A percentile compares a stretch with the other conserved stretches of the same genome.
Evolutionary conservation across 2,888 invertebrate genomes (phyloP).

Genomic region (Galerucella calmariensis): DNA sequence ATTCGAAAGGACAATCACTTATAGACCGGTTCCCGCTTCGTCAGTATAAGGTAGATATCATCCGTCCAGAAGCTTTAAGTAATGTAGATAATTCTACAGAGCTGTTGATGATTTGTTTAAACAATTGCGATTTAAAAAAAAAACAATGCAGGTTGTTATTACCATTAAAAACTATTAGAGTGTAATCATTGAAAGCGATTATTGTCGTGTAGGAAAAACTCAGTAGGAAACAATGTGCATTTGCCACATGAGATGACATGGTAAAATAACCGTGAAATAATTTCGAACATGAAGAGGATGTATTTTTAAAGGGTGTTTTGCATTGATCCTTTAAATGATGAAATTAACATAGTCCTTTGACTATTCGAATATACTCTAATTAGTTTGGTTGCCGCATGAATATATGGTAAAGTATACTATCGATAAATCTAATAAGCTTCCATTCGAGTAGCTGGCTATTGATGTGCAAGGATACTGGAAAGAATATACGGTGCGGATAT

Average conservation of each 20-base stretch:
- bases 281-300: conserved; percentile 10
- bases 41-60: too few species aligned
- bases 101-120: too few species aligned
- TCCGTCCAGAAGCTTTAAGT: too few species aligned
- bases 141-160: too few species aligned
- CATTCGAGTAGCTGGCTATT: conserved; percentile 23
- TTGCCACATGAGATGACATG: conserved; percentile 29
- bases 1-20: too few species aligned
- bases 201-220: neutral
- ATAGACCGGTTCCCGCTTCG: too few species aligned
- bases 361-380: conserved; percentile 34
- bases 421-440: conserved; percentile 34
- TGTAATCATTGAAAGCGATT: neutral
- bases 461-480: conserved; percentile 18
- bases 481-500: neutral
- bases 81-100: too few species aligned
- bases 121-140: too few species aligned
- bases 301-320: conserved; percentile 23
- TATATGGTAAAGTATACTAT: conserved; percentile 25
- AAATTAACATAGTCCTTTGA: conserved; percentile 36
- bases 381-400: conserved; percentile 31
- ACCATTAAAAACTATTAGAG: too few species aligned
- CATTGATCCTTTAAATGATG: conserved; percentile 19
- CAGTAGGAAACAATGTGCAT: conserved; percentile 17
- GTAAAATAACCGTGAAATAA: conserved; percentile 21